Conservation (phyloP, 2,888 invertebrate species). For the Mythimna vitellina region DNA sequence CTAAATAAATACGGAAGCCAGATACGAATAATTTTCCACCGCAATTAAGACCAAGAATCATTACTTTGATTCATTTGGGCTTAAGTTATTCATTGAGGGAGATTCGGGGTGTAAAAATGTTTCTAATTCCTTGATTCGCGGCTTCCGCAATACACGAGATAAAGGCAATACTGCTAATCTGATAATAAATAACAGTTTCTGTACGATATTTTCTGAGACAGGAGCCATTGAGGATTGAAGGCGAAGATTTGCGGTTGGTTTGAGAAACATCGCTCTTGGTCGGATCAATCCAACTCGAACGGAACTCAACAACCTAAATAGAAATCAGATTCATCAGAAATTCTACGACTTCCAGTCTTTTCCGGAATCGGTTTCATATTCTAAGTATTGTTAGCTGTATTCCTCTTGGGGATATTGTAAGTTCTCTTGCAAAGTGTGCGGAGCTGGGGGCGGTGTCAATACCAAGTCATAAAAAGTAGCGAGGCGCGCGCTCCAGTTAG, state of each 20-base stretch:
- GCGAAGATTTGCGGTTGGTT: slow-evolving; percentile 43
- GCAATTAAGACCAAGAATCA: slow-evolving; percentile 54
- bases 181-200: slow-evolving; percentile 63
- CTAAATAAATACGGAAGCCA: slow-evolving; percentile 58
- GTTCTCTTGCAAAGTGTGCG: slow-evolving; percentile 34
- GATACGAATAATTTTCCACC: slow-evolving; percentile 50
- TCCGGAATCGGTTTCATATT: slow-evolving; percentile 19
- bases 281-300: slow-evolving; percentile 33
- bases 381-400: slow-evolving; percentile 19
- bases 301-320: slow-evolving; percentile 18
- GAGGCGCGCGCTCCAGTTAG: slow-evolving; percentile 49
- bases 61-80: slow-evolving; percentile 33
- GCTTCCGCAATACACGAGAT: slow-evolving; percentile 34
- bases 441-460: slow-evolving; percentile 39
- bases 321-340: slow-evolving; percentile 36
- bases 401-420: slow-evolving; percentile 23
- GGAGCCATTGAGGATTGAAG: slow-evolving; percentile 47
- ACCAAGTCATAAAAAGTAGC: slow-evolving; percentile 55
- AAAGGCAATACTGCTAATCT: slow-evolving; percentile 58
- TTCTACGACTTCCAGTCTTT: slow-evolving; percentile 21
- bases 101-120: slow-evolving; percentile 27
- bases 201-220: slow-evolving; percentile 55
- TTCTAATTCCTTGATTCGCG: slow-evolving; percentile 53
- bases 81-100: slow-evolving; percentile 52
- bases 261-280: slow-evolving; percentile 47